Evolutionary conservation across 2,888 invertebrate genomes (phyloP).

Genomic region (Megamerina dolium): DNA sequence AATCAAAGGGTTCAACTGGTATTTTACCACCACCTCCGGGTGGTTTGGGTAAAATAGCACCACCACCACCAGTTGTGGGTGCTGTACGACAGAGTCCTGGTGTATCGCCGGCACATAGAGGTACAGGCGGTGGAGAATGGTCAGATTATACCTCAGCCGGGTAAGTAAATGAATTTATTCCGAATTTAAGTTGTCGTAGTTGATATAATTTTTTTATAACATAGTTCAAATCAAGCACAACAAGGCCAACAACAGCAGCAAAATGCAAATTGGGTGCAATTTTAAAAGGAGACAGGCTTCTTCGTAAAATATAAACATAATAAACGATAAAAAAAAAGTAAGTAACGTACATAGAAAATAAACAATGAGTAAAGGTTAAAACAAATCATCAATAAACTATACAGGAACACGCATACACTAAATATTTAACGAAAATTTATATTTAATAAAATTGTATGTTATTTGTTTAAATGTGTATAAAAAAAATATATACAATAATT

Average conservation of each 20-base stretch:
- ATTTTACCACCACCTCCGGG: slow-evolving; percentile 84
- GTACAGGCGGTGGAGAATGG: slow-evolving; percentile 56
- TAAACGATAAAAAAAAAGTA: too few species aligned
- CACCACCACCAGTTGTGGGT: slow-evolving; percentile 63
- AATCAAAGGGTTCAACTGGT: slow-evolving; percentile 55
- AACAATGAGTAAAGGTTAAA: too few species aligned
- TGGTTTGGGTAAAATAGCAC: slow-evolving; percentile 60
- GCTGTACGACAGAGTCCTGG: slow-evolving; percentile 43
- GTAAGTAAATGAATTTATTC: slow-evolving; percentile 37
- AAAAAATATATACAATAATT: slow-evolving; percentile 9
- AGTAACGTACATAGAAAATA: too few species aligned
- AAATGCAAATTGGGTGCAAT: slow-evolving; percentile 49
- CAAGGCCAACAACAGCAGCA: slow-evolving; percentile 28
- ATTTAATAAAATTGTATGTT: slow-evolving; percentile 7
- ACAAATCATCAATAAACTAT: too few species aligned
- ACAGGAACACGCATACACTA: too few species aligned
- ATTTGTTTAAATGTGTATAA: slow-evolving; percentile 3
- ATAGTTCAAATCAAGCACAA: slow-evolving; percentile 32
- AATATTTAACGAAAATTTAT: slow-evolving; percentile 6
- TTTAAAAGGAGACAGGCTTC: too few species aligned
- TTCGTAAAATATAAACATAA: too few species aligned
- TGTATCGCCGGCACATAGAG: slow-evolving; percentile 70
- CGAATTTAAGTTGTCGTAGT: not conserved
- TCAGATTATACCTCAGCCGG: slow-evolving; percentile 73
- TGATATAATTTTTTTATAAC: not conserved